These are phyloP conservation scores for Python bivittatus DNA, from an alignment of 2,113 vertebrate genomes.

Conservation along the genomic window DNA sequence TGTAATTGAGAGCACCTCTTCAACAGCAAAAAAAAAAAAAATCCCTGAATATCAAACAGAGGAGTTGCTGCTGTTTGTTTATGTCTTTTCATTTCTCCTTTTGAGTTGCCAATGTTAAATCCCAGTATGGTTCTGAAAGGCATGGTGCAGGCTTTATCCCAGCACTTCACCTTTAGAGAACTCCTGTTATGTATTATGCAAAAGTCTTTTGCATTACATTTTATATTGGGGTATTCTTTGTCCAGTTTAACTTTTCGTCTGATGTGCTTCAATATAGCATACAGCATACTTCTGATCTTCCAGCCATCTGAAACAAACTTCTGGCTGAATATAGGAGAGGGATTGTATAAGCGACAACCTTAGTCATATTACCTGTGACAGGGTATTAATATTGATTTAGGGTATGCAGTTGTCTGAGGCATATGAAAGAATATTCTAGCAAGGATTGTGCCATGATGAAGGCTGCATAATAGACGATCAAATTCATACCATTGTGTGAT, in stretches of 20 bases:
- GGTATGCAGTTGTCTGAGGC: background rate
- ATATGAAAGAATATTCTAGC: background rate
- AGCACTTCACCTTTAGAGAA: background rate
- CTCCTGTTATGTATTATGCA: background rate
- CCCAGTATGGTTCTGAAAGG: background rate
- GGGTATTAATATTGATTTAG: background rate
- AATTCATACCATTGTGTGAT: accelerated
- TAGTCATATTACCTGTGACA: background rate
- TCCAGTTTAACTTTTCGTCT: background rate
- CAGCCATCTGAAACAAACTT: background rate
- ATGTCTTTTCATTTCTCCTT: constrained; percentile 64
- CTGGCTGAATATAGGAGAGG: background rate
- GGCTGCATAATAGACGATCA: background rate
- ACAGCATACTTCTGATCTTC: background rate
- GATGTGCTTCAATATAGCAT: background rate
- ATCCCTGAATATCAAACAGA: constrained; percentile 87
- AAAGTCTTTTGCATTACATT: background rate
- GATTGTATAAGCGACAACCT: background rate
- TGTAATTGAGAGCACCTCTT: constrained; percentile 46
- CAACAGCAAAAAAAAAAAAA: constrained; percentile 28
- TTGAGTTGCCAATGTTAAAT: constrained; percentile 39
- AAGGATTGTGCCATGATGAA: background rate
- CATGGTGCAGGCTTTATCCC: background rate
- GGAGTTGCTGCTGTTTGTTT: constrained; percentile 80
- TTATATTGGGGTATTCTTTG: background rate